Percentiles rank a stretch among this genome's conserved stretches.
These are phyloP conservation scores for Epinotia bilunana DNA, from an alignment of 2,888 invertebrate species.

Conservation along the genomic window DNA sequence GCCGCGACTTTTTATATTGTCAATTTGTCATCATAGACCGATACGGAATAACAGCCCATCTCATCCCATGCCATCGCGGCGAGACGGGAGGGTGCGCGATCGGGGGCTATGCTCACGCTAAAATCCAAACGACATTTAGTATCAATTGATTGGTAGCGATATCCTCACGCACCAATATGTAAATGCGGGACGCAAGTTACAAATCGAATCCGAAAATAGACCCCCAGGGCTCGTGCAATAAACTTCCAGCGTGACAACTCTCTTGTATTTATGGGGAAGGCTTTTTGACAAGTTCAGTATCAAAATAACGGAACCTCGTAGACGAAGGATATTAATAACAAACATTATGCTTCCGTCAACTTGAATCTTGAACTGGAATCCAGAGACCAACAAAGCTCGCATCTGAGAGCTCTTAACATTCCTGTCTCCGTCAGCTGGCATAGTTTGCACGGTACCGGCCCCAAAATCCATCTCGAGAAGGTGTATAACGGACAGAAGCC, in stretches of 20 bases:
- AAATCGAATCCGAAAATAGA: not conserved
- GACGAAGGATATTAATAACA: not conserved
- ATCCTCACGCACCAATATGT: not conserved
- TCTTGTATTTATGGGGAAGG: not conserved
- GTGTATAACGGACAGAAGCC: conserved; percentile 12
- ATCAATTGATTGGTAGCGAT: not conserved
- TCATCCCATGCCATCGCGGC: conserved; percentile 63
- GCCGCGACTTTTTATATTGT: conserved; percentile 80
- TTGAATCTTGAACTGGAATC: not conserved
- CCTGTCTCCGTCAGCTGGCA: not conserved
- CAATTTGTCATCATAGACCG: conserved; percentile 74
- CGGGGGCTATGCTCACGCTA: not conserved
- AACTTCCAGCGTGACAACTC: not conserved
- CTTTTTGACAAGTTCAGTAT: not conserved
- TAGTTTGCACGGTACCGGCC: conserved; percentile 2
- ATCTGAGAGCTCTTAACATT: not conserved
- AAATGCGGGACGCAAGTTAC: conserved; percentile 4
- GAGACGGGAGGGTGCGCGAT: conserved; percentile 21
- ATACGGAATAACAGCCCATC: conserved; percentile 63
- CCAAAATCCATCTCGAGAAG: not conserved
- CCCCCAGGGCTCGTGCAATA: conserved; percentile 9
- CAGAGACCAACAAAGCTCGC: not conserved
- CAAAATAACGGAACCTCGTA: not conserved
- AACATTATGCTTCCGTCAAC: not conserved
- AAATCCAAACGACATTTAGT: not conserved